A percentile compares a stretch with the other conserved stretches of the same genome.
Evolutionary conservation across 92 coral and sea anemone genomes (phyloP).

Genomic region (Porites evermanni): DNA sequence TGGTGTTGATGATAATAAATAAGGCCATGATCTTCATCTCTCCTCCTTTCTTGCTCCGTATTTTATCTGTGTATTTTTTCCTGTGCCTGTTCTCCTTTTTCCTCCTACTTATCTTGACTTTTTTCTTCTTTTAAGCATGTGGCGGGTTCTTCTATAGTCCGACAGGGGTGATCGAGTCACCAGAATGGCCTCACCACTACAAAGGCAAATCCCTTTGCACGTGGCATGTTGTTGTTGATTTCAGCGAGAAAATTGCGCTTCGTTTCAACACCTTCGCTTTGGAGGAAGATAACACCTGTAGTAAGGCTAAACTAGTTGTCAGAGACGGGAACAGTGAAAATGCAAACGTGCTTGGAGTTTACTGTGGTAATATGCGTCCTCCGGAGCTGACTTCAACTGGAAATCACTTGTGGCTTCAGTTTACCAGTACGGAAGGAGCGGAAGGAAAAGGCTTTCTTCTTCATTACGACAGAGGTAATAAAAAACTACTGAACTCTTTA

Average conservation of each 20-base stretch:
- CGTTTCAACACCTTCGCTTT: conserved; percentile 70
- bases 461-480: conserved; percentile 70
- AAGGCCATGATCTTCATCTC: not conserved
- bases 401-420: conserved; percentile 68
- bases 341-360: conserved; percentile 67
- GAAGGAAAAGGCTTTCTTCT: conserved; percentile 81
- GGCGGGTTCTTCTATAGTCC: conserved; percentile 71
- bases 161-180: conserved; percentile 73
- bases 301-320: conserved; percentile 68
- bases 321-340: conserved; percentile 62
- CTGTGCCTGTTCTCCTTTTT: not conserved
- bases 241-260: conserved; percentile 64
- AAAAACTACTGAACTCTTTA: not conserved
- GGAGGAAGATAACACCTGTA: conserved; percentile 71
- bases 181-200: conserved; percentile 83
- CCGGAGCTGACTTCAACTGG: conserved; percentile 57
- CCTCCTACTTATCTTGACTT: not conserved
- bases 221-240: conserved; percentile 69
- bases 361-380: conserved; percentile 77
- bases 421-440: conserved; percentile 60
- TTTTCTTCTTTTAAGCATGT: conserved; percentile 17
- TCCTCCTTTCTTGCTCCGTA: not conserved
- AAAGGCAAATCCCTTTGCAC: conserved; percentile 69
- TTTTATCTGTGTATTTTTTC: not conserved
- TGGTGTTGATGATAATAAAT: no score